Evolutionary conservation across 2,113 vertebrate genomes (phyloP).

Genomic region (Nesogale talazaci): DNA sequence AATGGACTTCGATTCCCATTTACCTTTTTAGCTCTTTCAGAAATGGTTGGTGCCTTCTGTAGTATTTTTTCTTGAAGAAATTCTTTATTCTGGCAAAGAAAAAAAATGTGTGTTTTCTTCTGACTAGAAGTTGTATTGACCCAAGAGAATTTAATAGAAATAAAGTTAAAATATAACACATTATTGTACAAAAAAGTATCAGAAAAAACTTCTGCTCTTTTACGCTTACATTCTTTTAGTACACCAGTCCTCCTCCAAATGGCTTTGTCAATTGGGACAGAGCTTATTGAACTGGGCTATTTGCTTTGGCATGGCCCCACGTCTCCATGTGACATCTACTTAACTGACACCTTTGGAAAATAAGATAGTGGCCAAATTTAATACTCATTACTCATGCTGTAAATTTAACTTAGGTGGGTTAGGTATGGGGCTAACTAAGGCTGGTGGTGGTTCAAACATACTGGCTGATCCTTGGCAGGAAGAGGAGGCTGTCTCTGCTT

Average conservation of each 20-base stretch:
- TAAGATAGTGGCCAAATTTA: background rate
- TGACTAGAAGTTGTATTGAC: background rate
- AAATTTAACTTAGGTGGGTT: background rate
- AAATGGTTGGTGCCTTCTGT: constrained; percentile 95
- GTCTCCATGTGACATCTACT: no score
- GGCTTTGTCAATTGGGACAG: background rate
- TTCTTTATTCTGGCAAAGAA: constrained; percentile 92
- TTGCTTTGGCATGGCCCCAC: no score
- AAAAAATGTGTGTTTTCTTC: constrained; percentile 48
- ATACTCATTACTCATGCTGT: background rate
- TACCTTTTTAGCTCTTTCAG: constrained; percentile 96
- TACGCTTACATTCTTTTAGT: no score
- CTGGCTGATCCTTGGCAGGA: no score
- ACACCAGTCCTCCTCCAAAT: background rate
- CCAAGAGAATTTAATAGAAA: constrained; percentile 4
- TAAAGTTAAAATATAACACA: background rate
- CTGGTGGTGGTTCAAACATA: background rate
- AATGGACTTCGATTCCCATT: background rate
- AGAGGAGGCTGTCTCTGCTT: no score
- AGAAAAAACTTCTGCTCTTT: no score
- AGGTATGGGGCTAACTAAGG: background rate
- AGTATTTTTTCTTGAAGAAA: constrained; percentile 96
- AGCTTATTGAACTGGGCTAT: background rate
- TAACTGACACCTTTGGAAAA: no score
- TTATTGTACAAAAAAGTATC: no score